Percentiles rank a stretch among this genome's conserved stretches.
These are phyloP conservation scores for Pseudanteris insignis DNA, from an alignment of 2,888 invertebrate species.

Conservation along the genomic window DNA sequence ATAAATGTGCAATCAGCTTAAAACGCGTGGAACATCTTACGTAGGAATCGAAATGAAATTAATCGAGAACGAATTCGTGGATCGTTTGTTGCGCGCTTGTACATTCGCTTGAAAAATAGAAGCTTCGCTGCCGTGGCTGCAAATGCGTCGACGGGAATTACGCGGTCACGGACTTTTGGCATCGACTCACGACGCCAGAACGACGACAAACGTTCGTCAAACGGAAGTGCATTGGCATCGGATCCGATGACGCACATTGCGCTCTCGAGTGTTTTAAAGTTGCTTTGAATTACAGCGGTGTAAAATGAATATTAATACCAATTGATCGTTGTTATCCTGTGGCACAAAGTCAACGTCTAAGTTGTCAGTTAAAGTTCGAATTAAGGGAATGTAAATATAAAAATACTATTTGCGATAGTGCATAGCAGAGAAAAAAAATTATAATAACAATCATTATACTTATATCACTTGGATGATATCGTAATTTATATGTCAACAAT, in stretches of 20 bases:
- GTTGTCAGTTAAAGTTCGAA: no score
- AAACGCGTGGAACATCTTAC: slow-evolving; percentile 21
- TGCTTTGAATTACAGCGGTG: slow-evolving; percentile 27
- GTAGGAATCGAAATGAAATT: slow-evolving; percentile 28
- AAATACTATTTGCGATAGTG: no score
- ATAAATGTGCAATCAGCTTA: slow-evolving; percentile 32
- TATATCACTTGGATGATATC: no score
- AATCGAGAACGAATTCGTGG: slow-evolving; percentile 34
- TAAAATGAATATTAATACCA: no score
- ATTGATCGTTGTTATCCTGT: no score
- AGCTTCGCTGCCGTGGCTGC: not conserved
- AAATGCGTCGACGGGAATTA: not conserved
- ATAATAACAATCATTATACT: no score
- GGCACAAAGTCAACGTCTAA: no score
- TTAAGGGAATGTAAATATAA: no score
- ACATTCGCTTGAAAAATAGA: slow-evolving; percentile 10
- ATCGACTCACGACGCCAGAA: slow-evolving; percentile 3
- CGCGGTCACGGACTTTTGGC: not conserved
- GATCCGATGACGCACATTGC: slow-evolving; percentile 8
- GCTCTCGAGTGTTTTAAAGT: slow-evolving; percentile 23
- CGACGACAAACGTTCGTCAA: slow-evolving; percentile 2
- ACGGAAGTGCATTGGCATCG: slow-evolving; percentile 8
- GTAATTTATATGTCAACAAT: no score
- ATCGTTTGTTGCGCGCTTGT: slow-evolving; percentile 35
- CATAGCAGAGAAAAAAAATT: no score